Evolutionary conservation across 2,888 invertebrate species (phyloP).

Genomic region (Xestobium rufovillosum): DNA sequence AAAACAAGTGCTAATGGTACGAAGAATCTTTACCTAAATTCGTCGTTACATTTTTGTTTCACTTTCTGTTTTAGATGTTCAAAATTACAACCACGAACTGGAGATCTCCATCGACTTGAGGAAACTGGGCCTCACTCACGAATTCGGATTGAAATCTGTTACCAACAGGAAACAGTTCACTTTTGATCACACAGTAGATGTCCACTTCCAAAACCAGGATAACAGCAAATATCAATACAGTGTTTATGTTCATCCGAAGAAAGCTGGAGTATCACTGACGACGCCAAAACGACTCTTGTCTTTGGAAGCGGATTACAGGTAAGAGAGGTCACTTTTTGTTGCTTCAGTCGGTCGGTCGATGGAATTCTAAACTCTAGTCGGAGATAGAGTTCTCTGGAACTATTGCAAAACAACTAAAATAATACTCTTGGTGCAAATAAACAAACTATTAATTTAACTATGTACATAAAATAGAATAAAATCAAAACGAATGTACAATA

Average conservation of each 20-base stretch:
- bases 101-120: constrained; percentile 63
- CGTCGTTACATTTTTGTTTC: constrained; percentile 1
- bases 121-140: constrained; percentile 65
- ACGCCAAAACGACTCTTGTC: constrained; percentile 63
- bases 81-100: constrained; percentile 53
- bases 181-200: constrained; percentile 59
- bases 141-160: constrained; percentile 62
- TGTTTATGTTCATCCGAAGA: constrained; percentile 55
- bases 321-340: constrained; percentile 22
- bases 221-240: constrained; percentile 66
- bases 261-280: constrained; percentile 56
- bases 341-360: too few relatives aligned
- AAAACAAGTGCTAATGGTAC: constrained; percentile 45
- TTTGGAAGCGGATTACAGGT: constrained; percentile 51
- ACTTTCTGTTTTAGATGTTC: constrained; percentile 42
- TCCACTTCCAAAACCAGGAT: constrained; percentile 62
- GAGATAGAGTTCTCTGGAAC: too few relatives aligned
- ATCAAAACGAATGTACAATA: too few relatives aligned
- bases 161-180: constrained; percentile 53
- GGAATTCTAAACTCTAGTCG: not conserved
- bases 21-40: too few relatives aligned
- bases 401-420: too few relatives aligned
- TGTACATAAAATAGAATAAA: too few relatives aligned
- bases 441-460: too few relatives aligned
- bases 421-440: too few relatives aligned